phyloP scores from a whole-genome alignment of 2,113 vertebrate species.

The Aphyosemion australe region DNA sequence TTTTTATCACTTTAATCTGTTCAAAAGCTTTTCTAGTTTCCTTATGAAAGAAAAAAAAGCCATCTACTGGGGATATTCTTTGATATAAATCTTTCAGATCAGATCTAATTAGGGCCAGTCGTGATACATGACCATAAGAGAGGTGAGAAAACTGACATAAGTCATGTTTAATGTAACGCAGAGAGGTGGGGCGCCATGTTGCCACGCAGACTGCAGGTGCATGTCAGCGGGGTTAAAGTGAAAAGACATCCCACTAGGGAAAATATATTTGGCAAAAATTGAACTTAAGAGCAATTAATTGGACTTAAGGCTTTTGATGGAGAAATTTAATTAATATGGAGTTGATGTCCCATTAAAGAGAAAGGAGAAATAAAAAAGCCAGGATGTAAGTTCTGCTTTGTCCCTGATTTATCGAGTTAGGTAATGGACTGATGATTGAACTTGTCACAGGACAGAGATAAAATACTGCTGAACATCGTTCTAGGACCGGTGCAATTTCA shows the following conservation, averaged over 20 bases:
- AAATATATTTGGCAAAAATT: slow-evolving; percentile 52
- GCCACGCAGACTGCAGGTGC: slow-evolving; percentile 8
- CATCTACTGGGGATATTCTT: slow-evolving; percentile 39
- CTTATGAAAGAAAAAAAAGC: not conserved
- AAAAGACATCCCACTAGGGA: slow-evolving; percentile 24
- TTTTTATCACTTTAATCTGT: slow-evolving; percentile 18
- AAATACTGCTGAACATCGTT: slow-evolving; percentile 73
- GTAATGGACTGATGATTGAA: slow-evolving; percentile 82
- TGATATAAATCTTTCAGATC: slow-evolving; percentile 57
- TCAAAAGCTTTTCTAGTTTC: slow-evolving; percentile 40
- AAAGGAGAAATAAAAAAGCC: slow-evolving; percentile 43
- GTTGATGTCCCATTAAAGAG: slow-evolving; percentile 64
- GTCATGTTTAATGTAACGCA: slow-evolving; percentile 58
- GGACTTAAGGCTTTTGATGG: slow-evolving; percentile 35
- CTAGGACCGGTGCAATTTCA: slow-evolving; percentile 62
- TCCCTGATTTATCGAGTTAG: slow-evolving; percentile 73
- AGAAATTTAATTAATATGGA: slow-evolving; percentile 68
- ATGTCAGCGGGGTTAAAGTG: slow-evolving; percentile 46
- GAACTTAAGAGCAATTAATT: slow-evolving; percentile 61
- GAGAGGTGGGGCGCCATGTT: slow-evolving; percentile 24
- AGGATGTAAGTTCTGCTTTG: slow-evolving; percentile 56
- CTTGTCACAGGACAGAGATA: slow-evolving; percentile 71
- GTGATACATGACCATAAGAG: slow-evolving; percentile 55
- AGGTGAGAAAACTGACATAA: slow-evolving; percentile 50
- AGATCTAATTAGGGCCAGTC: slow-evolving; percentile 45